Percentiles rank a stretch among this genome's conserved stretches.
These are phyloP conservation scores for Eupithecia tripunctaria DNA, from an alignment of 2,888 invertebrate species.

Conservation along the genomic window DNA sequence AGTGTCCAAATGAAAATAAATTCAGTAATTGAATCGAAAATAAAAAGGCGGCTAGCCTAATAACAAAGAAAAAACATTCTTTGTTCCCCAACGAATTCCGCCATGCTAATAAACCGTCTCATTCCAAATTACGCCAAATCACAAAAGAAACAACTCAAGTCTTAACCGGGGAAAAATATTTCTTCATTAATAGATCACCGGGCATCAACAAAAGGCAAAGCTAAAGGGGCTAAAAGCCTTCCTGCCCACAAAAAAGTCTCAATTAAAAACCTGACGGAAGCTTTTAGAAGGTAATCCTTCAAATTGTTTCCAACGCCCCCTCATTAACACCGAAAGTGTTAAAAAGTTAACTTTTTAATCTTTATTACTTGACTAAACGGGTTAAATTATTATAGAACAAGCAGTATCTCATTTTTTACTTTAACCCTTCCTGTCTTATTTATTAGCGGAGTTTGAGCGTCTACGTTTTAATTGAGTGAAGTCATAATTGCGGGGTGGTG, in stretches of 20 bases:
- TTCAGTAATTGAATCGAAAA: not conserved
- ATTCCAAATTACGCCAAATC: slow-evolving; percentile 46
- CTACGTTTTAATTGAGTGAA: slow-evolving; percentile 72
- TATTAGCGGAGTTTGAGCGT: slow-evolving; percentile 71
- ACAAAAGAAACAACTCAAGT: slow-evolving; percentile 45
- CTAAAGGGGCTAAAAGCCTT: slow-evolving; percentile 83
- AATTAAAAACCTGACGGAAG: slow-evolving; percentile 85
- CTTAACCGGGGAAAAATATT: slow-evolving; percentile 59
- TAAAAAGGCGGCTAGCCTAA: not conserved
- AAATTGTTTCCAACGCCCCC: slow-evolving; percentile 85
- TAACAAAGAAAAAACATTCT: slow-evolving; percentile 9
- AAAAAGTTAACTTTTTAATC: slow-evolving; percentile 85
- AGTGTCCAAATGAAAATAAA: not conserved
- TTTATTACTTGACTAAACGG: slow-evolving; percentile 84
- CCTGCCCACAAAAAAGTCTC: slow-evolving; percentile 83
- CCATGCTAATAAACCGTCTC: slow-evolving; percentile 42
- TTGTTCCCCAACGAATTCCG: slow-evolving; percentile 12
- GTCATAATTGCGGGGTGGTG: slow-evolving; percentile 72
- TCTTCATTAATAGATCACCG: slow-evolving; percentile 82
- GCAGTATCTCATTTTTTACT: slow-evolving; percentile 76
- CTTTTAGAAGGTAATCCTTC: slow-evolving; percentile 85
- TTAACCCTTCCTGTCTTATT: slow-evolving; percentile 75
- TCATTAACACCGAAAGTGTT: slow-evolving; percentile 85
- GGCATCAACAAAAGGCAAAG: slow-evolving; percentile 72
- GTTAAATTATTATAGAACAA: slow-evolving; percentile 82